Evolutionary conservation across 1,140 invertebrate species (phyloP), one percentile per base, ranked within the genome.

Genomic region (Frieseomelitta varia): DNA sequence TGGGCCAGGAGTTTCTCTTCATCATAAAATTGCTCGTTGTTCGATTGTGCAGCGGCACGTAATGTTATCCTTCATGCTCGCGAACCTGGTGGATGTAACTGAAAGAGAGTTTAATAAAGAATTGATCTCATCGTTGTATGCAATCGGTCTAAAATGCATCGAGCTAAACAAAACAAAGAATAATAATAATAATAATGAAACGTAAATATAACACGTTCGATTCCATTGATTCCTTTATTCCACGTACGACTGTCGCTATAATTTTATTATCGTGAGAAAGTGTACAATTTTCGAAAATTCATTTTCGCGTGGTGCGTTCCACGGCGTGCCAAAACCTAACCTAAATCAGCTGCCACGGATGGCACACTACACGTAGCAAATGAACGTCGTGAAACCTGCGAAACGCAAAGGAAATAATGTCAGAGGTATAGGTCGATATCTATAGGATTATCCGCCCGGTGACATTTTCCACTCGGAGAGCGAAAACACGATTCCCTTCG

Each of bases 61-160:
- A 24, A 15, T 47, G n/a, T 30, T 67, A 11, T 30, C 17, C 14
- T 39, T 74, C 74, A 34, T 21, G 56, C 53, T 63, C 21, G 39
- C 19, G n/a, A 21, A 51, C n/a, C 51, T 68, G 12, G 15, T 47
- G 79, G 47, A 39, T 58, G 71, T 73, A 73, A 63, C 65, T 21
- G 27, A 47, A 47, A 65, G 58, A 30, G n/a, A 12, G 17, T 74
- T 81, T 71, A 74, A 81, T 81, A 81, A 81, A 81, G 21, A 58
- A 69, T 81, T 74, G 39, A 67, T 81, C 74, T 74, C 79, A 47
- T 47, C 24, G 79, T 81, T 55, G 68, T 73, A 51, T 34, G 75
- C 75, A 81, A 73, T 73, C 56, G 55, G 34, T 27, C 56, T 24
- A 30, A 30, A 30, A 30, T 30, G 30, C n/a, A n/a, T n/a, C 1